Percentiles rank a stretch among this genome's conserved stretches.
These are phyloP conservation scores for Clarias laeviceps DNA, from an alignment of 2,797 vertebrate genomes.

Conservation along the genomic window DNA sequence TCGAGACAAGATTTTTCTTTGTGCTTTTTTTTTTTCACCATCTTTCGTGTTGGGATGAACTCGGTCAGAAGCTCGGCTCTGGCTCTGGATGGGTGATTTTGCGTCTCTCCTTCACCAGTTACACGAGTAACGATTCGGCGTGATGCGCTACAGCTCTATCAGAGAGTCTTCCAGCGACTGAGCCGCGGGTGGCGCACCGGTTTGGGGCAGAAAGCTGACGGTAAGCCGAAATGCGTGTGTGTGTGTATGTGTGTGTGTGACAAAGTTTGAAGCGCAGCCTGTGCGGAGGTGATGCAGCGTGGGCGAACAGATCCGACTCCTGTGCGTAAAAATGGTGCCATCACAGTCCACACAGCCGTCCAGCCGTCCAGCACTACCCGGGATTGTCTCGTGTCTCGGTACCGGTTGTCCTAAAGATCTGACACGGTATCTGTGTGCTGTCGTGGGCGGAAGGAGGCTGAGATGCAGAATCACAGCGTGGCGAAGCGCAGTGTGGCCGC, in stretches of 20 bases:
- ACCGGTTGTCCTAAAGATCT: not conserved
- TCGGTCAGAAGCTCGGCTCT: slow-evolving; percentile 13
- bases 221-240: slow-evolving; percentile 47
- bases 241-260: slow-evolving; percentile 13
- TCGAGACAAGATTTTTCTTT: not conserved
- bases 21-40: not conserved
- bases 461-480: slow-evolving; percentile 5
- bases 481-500: slow-evolving; percentile 8
- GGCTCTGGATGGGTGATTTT: slow-evolving; percentile 50
- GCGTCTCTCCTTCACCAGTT: not conserved
- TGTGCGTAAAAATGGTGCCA: slow-evolving; percentile 38
- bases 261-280: slow-evolving; percentile 48
- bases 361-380: too few species aligned
- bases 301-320: slow-evolving; percentile 40
- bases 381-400: not conserved
- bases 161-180: slow-evolving; percentile 39
- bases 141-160: slow-evolving; percentile 44
- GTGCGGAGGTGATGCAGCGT: slow-evolving; percentile 51
- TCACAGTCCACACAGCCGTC: too few species aligned
- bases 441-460: slow-evolving; percentile 11
- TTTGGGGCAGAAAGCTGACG: slow-evolving; percentile 48
- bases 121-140: not conserved
- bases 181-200: slow-evolving; percentile 5
- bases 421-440: not conserved
- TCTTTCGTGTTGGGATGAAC: slow-evolving; percentile 44